phyloP scores from a whole-genome alignment of 2,797 vertebrate species.

The Bryconaethiops microstoma region DNA sequence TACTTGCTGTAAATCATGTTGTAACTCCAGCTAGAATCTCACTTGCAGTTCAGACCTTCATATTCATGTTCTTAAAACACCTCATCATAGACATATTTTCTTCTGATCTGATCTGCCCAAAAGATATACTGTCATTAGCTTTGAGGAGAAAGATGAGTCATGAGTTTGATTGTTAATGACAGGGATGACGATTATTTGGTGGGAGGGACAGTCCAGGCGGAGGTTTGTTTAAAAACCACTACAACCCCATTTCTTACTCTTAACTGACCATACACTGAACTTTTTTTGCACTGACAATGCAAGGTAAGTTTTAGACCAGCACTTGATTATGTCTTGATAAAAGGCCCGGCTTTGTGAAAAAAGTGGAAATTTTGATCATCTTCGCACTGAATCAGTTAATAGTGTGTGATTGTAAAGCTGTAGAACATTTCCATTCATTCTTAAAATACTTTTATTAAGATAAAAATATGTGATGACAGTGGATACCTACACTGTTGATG shows the following conservation, averaged over 20 bases:
- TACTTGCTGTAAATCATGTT: neutral
- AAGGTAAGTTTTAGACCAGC: constrained; percentile 59
- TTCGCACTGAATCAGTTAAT: no score
- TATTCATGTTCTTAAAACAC: neutral
- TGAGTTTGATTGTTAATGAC: constrained; percentile 30
- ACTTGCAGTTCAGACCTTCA: neutral
- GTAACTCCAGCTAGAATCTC: neutral
- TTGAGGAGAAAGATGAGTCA: neutral
- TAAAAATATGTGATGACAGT: no score
- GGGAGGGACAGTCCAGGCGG: constrained; percentile 31
- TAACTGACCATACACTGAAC: constrained; percentile 40
- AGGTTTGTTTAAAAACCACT: constrained; percentile 67
- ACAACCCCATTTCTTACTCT: constrained; percentile 51
- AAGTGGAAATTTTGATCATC: no score
- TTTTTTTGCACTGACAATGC: constrained; percentile 58
- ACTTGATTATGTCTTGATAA: neutral
- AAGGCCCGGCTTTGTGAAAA: no score
- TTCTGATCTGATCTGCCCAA: neutral
- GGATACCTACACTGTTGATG: no score
- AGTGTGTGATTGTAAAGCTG: no score
- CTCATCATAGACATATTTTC: neutral
- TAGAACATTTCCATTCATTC: no score
- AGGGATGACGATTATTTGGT: constrained; percentile 55
- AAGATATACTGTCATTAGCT: neutral
- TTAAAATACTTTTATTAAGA: no score